phyloP scores from a whole-genome alignment of 1,140 invertebrate species.

The Pissodes strobi region DNA sequence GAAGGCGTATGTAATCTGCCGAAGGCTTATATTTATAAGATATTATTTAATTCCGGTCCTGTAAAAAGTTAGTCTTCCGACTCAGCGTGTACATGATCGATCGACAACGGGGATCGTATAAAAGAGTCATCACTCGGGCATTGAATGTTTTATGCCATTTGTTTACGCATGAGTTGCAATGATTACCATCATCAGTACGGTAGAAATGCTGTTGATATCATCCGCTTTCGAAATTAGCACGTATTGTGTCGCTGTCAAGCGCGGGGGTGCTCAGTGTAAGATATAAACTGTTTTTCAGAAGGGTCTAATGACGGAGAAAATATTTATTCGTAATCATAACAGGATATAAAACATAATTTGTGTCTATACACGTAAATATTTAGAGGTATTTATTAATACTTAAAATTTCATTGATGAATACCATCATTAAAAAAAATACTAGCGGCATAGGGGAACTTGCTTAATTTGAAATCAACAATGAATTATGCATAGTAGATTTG shows the following conservation, averaged over 20 bases:
- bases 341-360: no score
- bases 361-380: no score
- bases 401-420: no score
- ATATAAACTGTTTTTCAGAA: not conserved
- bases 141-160: conserved; percentile 43
- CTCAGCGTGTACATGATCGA: conserved; percentile 35
- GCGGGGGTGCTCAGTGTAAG: not conserved
- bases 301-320: not conserved
- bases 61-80: not conserved
- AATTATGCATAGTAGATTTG: no score
- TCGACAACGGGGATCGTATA: conserved; percentile 38
- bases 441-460: no score
- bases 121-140: conserved; percentile 46
- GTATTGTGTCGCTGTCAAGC: conserved; percentile 35
- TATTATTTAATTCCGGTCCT: no score
- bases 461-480: no score
- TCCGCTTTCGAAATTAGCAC: conserved; percentile 40
- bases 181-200: conserved; percentile 43
- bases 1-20: no score
- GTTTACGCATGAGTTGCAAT: conserved; percentile 35
- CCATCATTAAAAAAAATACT: no score
- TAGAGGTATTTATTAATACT: no score
- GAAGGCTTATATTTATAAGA: no score
- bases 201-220: conserved; percentile 6
- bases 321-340: no score